These are phyloP conservation scores for Mus musculus DNA, from an alignment of 2,113 vertebrate genomes.

Conservation along the genomic window DNA sequence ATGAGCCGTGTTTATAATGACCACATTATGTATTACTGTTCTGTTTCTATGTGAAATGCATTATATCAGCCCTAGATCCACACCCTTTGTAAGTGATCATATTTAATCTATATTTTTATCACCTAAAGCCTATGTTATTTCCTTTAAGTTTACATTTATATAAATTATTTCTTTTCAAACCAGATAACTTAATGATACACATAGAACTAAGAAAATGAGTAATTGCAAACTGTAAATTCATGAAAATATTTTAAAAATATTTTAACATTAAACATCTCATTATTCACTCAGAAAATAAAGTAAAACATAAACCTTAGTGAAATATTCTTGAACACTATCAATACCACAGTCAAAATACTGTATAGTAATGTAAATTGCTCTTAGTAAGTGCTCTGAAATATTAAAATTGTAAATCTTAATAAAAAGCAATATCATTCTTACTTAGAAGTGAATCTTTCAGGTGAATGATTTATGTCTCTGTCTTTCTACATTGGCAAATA, in stretches of 20 bases:
- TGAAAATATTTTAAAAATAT: not conserved
- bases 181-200: not conserved
- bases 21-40: not conserved
- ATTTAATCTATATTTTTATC: not conserved
- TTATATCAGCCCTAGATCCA: not conserved
- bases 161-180: not conserved
- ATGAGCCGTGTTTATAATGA: not conserved
- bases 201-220: not conserved
- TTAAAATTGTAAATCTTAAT: not conserved
- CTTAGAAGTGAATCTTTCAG: not conserved
- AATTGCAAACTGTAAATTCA: not conserved
- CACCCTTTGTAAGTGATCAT: not conserved
- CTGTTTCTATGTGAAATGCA: not conserved
- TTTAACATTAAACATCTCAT: not conserved
- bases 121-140: not conserved
- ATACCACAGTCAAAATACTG: not conserved
- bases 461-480: conserved; percentile 1
- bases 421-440: not conserved
- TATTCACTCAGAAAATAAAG: not conserved
- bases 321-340: not conserved
- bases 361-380: not conserved
- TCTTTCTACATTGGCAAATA: not conserved
- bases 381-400: not conserved
- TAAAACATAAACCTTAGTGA: not conserved
- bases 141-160: not conserved